phyloP scores from a whole-genome alignment of 2,113 vertebrate species.

The Willisornis vidua region DNA sequence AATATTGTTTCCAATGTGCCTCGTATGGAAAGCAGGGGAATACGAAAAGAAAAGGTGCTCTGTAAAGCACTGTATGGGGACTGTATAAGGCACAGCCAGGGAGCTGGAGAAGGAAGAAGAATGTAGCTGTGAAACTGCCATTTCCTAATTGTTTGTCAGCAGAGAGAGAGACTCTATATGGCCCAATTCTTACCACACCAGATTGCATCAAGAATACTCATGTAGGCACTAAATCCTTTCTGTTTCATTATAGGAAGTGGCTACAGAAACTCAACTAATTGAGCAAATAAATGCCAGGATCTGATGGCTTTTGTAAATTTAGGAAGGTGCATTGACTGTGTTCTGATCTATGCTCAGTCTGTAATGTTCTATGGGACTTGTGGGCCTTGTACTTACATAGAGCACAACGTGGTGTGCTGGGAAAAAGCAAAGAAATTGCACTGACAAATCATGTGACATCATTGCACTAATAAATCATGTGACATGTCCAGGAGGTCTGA shows the following conservation, averaged over 20 bases:
- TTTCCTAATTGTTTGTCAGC: background rate
- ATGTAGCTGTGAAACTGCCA: background rate
- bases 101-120: background rate
- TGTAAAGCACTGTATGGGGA: background rate
- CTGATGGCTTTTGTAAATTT: background rate
- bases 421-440: background rate
- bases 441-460: too few relatives aligned
- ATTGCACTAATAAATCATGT: too few relatives aligned
- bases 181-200: background rate
- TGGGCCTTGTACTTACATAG: background rate
- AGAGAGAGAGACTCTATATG: background rate
- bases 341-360: background rate
- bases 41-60: background rate
- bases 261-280: background rate
- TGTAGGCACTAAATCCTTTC: background rate
- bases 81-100: background rate
- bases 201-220: background rate
- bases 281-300: background rate
- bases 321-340: background rate
- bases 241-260: background rate
- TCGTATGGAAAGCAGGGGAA: background rate
- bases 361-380: background rate
- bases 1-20: background rate
- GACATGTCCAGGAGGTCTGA: background rate
- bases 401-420: background rate